phyloP scores from a whole-genome alignment of 2,113 vertebrate species.

The Toxotes chatareus region DNA sequence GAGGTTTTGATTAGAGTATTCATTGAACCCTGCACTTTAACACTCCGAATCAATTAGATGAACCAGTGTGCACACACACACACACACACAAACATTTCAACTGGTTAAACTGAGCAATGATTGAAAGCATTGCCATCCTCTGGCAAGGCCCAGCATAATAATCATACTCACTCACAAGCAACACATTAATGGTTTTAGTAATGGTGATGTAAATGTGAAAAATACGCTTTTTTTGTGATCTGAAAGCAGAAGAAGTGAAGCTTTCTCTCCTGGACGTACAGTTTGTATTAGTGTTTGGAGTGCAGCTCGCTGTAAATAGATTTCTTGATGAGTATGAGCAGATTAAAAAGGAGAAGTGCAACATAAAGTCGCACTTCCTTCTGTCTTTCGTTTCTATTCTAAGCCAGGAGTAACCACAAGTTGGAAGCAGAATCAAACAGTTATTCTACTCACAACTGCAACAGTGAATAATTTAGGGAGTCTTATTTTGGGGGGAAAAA shows the following conservation, averaged over 20 bases:
- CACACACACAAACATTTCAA: constrained; percentile 40
- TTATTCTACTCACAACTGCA: neutral
- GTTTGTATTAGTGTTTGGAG: neutral
- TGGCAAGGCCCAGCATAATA: constrained; percentile 42
- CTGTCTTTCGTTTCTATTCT: constrained; percentile 38
- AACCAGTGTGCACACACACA: constrained; percentile 29
- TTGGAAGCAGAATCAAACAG: constrained; percentile 10
- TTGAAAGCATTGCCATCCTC: constrained; percentile 59
- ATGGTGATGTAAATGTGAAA: constrained; percentile 25
- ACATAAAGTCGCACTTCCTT: constrained; percentile 50
- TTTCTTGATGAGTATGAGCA: constrained; percentile 6
- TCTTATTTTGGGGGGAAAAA: neutral
- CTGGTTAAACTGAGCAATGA: constrained; percentile 63
- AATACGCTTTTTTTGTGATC: constrained; percentile 47
- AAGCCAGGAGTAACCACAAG: constrained; percentile 10
- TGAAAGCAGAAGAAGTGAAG: constrained; percentile 23
- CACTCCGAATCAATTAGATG: constrained; percentile 73
- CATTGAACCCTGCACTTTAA: constrained; percentile 69
- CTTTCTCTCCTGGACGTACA: neutral
- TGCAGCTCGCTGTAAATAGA: constrained; percentile 1
- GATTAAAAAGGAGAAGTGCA: constrained; percentile 16
- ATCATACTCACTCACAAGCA: constrained; percentile 54
- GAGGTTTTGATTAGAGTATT: constrained; percentile 61
- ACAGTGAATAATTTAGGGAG: neutral
- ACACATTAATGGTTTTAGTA: constrained; percentile 55